Evolutionary conservation across 1,140 invertebrate species (phyloP).

Genomic region (Antheraea mylitta): DNA sequence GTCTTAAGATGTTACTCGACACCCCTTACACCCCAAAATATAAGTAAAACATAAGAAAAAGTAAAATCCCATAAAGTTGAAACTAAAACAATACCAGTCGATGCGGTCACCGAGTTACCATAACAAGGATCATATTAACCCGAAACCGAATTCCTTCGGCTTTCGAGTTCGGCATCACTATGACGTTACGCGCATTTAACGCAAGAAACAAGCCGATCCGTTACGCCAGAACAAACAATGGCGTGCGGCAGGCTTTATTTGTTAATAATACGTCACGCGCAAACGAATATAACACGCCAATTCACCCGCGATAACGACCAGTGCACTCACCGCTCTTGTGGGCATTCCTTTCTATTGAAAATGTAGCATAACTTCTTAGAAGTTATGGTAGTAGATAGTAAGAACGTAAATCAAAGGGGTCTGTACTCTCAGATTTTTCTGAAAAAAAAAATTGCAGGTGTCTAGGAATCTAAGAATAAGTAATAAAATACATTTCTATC

Average conservation of each 20-base stretch:
- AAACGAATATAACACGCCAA: slow-evolving; percentile 38
- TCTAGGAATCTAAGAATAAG: too few relatives aligned
- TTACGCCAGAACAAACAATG: slow-evolving; percentile 51
- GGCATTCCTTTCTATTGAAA: too few relatives aligned
- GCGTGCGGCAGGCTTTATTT: slow-evolving; percentile 60
- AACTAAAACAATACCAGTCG: slow-evolving; percentile 25
- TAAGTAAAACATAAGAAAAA: not conserved
- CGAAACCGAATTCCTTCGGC: slow-evolving; percentile 40
- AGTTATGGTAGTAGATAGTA: too few relatives aligned
- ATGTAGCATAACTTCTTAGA: too few relatives aligned
- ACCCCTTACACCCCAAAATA: too few relatives aligned
- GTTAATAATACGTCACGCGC: slow-evolving; percentile 47
- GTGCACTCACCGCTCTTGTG: too few relatives aligned
- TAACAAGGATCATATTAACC: slow-evolving; percentile 64
- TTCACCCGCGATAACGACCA: slow-evolving; percentile 39
- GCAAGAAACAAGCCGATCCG: slow-evolving; percentile 54
- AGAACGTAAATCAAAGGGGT: too few relatives aligned
- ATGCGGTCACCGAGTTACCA: slow-evolving; percentile 30
- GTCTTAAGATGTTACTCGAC: too few relatives aligned
- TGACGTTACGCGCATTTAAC: slow-evolving; percentile 9
- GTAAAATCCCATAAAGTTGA: not conserved
- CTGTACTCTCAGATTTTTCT: too few relatives aligned
- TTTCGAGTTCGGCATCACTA: slow-evolving; percentile 27
- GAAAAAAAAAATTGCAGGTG: too few relatives aligned
- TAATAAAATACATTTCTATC: too few relatives aligned